Conservation (phyloP, 92 coral and sea anemone genomes). For the Phenganax stokvisi region DNA sequence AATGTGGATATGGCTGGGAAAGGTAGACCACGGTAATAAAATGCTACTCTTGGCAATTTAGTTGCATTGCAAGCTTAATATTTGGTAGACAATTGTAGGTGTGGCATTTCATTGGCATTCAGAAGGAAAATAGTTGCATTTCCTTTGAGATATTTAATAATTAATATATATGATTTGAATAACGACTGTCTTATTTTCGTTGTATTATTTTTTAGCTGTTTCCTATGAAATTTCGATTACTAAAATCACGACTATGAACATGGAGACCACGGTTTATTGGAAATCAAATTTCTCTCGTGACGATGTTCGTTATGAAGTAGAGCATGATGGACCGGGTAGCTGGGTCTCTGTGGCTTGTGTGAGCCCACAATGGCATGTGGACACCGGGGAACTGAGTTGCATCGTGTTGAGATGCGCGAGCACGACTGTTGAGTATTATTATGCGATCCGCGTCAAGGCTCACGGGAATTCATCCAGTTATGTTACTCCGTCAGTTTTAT, state of each 20-base stretch:
- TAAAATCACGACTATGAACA: background rate
- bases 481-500: slow-evolving; percentile 8
- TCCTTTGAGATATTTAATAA: background rate
- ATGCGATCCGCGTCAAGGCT: slow-evolving; percentile 17
- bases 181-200: too few relatives aligned
- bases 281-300: slow-evolving; percentile 1
- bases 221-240: slow-evolving; percentile 5
- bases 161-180: too few relatives aligned
- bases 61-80: background rate
- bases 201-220: background rate
- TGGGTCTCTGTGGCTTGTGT: slow-evolving; percentile 19
- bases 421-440: slow-evolving; percentile 3
- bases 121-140: background rate
- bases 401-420: slow-evolving; percentile 24
- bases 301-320: background rate
- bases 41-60: too few relatives aligned
- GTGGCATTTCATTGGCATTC: background rate
- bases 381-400: slow-evolving; percentile 28
- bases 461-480: background rate
- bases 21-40: too few relatives aligned
- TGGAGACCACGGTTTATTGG: slow-evolving; percentile 34
- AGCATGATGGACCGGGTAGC: background rate
- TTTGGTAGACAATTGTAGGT: background rate
- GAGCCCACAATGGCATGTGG: slow-evolving; percentile 21
- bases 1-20: too few relatives aligned